A percentile compares a stretch with the other conserved stretches of the same genome.
These are phyloP conservation scores for Philaenus spumarius DNA, from an alignment of 1,140 invertebrate genomes.

Conservation along the genomic window DNA sequence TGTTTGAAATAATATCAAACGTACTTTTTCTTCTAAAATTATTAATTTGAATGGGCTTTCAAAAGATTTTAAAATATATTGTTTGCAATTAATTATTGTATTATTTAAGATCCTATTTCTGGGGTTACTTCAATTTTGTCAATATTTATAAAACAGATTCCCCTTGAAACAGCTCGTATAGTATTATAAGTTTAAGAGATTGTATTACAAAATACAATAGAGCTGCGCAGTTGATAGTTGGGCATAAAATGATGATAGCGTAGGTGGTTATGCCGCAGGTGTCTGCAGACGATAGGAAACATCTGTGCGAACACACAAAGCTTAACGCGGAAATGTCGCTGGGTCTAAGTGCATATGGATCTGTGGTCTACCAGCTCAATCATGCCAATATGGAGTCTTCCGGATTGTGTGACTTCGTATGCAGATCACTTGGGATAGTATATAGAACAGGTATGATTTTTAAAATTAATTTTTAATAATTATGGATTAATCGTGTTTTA, in stretches of 20 bases:
- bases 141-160: too few relatives aligned
- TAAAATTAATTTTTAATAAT: background rate
- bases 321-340: conserved; percentile 42
- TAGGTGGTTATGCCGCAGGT: conserved; percentile 44
- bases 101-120: too few relatives aligned
- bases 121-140: too few relatives aligned
- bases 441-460: conserved; percentile 58
- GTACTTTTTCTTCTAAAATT: too few relatives aligned
- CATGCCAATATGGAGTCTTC: conserved; percentile 74
- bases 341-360: conserved; percentile 62
- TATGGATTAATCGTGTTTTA: too few relatives aligned
- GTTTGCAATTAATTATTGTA: too few relatives aligned
- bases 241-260: background rate
- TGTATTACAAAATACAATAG: background rate
- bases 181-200: too few relatives aligned
- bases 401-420: conserved; percentile 67
- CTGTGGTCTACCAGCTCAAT: conserved; percentile 70
- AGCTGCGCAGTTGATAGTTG: background rate
- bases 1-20: too few relatives aligned
- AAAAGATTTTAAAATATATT: too few relatives aligned
- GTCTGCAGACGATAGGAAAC: conserved; percentile 63
- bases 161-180: too few relatives aligned
- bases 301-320: conserved; percentile 54
- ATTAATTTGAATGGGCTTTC: too few relatives aligned
- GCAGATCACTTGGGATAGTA: conserved; percentile 62